phyloP scores from a whole-genome alignment of 2,797 vertebrate genomes.

The Sebastes alutus region DNA sequence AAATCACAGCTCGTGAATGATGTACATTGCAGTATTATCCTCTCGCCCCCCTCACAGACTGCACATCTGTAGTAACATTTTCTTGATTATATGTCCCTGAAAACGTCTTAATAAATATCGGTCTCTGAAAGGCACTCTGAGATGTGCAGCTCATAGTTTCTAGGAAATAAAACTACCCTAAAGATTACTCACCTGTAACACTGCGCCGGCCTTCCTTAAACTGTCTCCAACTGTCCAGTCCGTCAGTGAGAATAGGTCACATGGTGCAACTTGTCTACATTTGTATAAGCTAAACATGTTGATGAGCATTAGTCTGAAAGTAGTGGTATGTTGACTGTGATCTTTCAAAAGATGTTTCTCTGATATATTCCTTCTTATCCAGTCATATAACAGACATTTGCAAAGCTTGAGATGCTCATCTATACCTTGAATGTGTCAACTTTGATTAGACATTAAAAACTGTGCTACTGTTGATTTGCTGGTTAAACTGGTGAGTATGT shows the following conservation, averaged over 20 bases:
- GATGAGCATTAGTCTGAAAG: constrained; percentile 19
- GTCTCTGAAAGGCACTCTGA: constrained; percentile 81
- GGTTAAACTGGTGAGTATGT: constrained; percentile 51
- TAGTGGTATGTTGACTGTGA: neutral
- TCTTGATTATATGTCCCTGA: constrained; percentile 77
- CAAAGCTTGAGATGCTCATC: constrained; percentile 9
- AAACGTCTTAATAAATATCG: constrained; percentile 79
- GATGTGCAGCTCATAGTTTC: constrained; percentile 72
- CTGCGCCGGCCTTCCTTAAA: constrained; percentile 7
- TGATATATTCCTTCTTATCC: constrained; percentile 19
- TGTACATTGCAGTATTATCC: constrained; percentile 32
- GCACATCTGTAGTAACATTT: constrained; percentile 67
- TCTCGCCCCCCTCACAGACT: constrained; percentile 33
- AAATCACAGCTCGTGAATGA: constrained; percentile 67
- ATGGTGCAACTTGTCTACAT: constrained; percentile 3
- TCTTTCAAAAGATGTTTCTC: constrained; percentile 16
- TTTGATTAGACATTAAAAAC: constrained; percentile 43
- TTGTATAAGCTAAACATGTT: constrained; percentile 4
- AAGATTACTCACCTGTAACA: constrained; percentile 38
- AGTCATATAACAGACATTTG: constrained; percentile 26
- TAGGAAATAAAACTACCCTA: constrained; percentile 47
- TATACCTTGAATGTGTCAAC: constrained; percentile 16
- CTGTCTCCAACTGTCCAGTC: constrained; percentile 1
- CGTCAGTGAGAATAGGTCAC: constrained; percentile 11
- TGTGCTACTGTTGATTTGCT: constrained; percentile 68